Conservation (phyloP, 2,797 vertebrate species). For the Channallabes apus region DNA sequence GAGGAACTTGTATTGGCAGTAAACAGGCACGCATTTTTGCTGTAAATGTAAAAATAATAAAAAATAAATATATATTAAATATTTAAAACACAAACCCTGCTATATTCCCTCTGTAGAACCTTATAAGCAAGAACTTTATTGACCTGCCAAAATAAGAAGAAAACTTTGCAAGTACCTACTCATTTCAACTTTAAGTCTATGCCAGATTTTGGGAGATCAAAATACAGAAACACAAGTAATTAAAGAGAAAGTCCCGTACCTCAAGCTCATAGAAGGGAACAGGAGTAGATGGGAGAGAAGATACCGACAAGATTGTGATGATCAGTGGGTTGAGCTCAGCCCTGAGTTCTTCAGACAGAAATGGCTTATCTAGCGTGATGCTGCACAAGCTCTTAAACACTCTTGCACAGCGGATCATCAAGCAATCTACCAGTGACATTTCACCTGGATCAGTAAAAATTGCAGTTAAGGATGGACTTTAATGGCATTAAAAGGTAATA, state of each 20-base stretch:
- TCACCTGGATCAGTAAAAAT: constrained; percentile 67
- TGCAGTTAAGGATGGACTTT: not conserved
- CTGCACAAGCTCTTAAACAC: constrained; percentile 72
- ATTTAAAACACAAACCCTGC: not conserved
- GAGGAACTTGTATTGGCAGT: constrained; percentile 82
- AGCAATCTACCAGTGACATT: constrained; percentile 60
- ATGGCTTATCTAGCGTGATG: constrained; percentile 72
- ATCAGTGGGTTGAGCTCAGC: constrained; percentile 80
- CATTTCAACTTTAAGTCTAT: not conserved
- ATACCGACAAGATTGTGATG: constrained; percentile 77
- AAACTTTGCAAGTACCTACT: not conserved
- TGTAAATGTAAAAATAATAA: constrained; percentile 50
- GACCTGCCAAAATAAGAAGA: not conserved
- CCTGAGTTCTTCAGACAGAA: constrained; percentile 78
- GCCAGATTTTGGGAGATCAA: not conserved
- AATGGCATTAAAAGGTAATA: not conserved
- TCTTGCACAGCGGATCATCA: constrained; percentile 58
- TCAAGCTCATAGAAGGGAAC: constrained; percentile 70
- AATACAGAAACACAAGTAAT: not conserved
- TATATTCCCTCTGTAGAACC: too few species aligned
- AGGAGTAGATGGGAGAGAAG: constrained; percentile 73
- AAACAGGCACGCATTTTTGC: constrained; percentile 77
- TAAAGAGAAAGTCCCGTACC: constrained; percentile 61
- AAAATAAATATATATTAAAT: not conserved
- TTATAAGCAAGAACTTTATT: not conserved